Evolutionary conservation across 2,113 vertebrate genomes (phyloP).

Genomic region (Paracanthobrama guichenoti): DNA sequence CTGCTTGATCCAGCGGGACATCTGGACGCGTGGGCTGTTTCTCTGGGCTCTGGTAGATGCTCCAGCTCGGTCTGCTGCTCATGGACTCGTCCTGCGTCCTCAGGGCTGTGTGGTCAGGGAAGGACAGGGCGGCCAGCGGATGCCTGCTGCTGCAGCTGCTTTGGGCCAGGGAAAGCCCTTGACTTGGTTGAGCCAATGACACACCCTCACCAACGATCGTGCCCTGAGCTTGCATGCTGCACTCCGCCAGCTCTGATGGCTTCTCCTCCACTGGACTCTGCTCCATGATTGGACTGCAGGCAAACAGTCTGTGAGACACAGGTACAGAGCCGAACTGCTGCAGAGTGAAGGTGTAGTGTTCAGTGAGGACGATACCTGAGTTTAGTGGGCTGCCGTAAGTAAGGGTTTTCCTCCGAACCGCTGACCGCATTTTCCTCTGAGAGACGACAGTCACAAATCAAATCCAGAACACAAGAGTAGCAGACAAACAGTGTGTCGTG

Average conservation of each 20-base stretch:
- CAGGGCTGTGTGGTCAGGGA: slow-evolving; percentile 61
- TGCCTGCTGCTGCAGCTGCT: slow-evolving; percentile 61
- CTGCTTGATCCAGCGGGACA: too few relatives aligned
- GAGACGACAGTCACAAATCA: background rate
- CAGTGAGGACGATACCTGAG: slow-evolving; percentile 76
- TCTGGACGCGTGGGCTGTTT: too few relatives aligned
- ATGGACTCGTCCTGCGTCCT: background rate
- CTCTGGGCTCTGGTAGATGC: background rate
- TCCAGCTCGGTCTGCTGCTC: slow-evolving; percentile 45
- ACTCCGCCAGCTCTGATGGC: background rate
- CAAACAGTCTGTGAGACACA: too few relatives aligned
- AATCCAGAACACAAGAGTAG: background rate
- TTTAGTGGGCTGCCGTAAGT: slow-evolving; percentile 70
- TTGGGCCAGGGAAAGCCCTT: slow-evolving; percentile 43
- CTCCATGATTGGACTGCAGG: slow-evolving; percentile 77
- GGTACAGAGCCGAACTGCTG: too few relatives aligned
- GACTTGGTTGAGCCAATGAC: slow-evolving; percentile 35
- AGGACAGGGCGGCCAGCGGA: slow-evolving; percentile 45
- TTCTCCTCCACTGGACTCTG: slow-evolving; percentile 61
- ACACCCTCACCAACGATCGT: slow-evolving; percentile 67
- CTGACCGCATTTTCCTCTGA: slow-evolving; percentile 69
- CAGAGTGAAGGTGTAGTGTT: too few relatives aligned
- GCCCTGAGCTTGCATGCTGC: slow-evolving; percentile 32
- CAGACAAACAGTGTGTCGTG: too few relatives aligned
- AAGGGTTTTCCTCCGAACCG: slow-evolving; percentile 64